phyloP scores from a whole-genome alignment of 2,888 invertebrate species.

The Macrosiphum euphorbiae region DNA sequence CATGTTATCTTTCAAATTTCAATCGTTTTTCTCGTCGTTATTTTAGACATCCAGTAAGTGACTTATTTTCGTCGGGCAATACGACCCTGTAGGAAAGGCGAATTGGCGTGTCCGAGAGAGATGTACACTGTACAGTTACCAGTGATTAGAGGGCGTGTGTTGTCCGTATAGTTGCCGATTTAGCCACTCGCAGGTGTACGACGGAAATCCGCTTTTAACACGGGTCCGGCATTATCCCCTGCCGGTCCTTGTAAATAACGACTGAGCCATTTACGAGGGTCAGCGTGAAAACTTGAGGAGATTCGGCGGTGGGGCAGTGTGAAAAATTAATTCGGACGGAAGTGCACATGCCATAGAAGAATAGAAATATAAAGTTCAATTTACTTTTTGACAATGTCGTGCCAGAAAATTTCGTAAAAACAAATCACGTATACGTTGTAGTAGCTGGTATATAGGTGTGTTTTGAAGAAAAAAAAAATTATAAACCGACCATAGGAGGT shows the following conservation, averaged over 20 bases:
- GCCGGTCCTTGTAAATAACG: conserved; percentile 53
- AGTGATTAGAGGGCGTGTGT: conserved; percentile 44
- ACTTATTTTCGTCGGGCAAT: not conserved
- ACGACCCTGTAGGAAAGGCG: not conserved
- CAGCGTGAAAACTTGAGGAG: not conserved
- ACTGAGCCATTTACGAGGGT: conserved; percentile 39
- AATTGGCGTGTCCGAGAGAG: conserved; percentile 25
- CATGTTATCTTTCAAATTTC: not conserved
- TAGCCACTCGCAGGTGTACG: conserved; percentile 32
- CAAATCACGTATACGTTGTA: not conserved
- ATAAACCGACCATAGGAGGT: too few species aligned
- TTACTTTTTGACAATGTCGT: conserved; percentile 28
- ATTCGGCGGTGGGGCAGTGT: not conserved
- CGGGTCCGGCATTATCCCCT: conserved; percentile 46
- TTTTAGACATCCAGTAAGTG: not conserved
- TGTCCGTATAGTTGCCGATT: not conserved
- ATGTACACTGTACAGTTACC: not conserved
- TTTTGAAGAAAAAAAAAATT: not conserved
- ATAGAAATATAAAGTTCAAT: conserved; percentile 34
- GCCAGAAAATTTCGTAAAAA: not conserved
- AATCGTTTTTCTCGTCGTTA: not conserved
- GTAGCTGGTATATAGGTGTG: not conserved
- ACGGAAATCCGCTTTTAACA: conserved; percentile 60
- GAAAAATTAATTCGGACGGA: conserved; percentile 27
- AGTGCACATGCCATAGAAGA: not conserved